A percentile compares a stretch with the other conserved stretches of the same genome.
These are phyloP conservation scores for Micrastur ruficollis DNA, from an alignment of 2,797 vertebrate genomes.

Conservation along the genomic window DNA sequence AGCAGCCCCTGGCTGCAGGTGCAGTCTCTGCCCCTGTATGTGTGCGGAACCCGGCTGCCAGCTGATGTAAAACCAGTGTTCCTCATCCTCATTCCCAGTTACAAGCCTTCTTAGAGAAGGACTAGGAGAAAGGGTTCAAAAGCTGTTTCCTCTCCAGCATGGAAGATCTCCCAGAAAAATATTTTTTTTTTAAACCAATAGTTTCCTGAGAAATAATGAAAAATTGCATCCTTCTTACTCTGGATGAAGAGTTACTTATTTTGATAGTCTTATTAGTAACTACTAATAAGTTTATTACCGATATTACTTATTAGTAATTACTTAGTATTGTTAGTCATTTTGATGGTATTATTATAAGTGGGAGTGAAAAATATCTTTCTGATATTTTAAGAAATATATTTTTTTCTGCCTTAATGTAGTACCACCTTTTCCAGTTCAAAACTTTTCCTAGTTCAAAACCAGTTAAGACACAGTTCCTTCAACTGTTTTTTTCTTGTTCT, in stretches of 20 bases:
- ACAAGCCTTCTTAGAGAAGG: background rate
- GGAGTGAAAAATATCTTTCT: background rate
- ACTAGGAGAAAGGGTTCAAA: background rate
- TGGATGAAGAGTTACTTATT: background rate
- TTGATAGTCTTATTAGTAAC: background rate
- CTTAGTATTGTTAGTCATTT: background rate
- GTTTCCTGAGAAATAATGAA: background rate
- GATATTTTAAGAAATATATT: background rate
- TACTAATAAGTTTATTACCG: background rate
- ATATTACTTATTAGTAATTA: background rate
- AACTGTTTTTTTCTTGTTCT: background rate
- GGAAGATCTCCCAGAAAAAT: background rate
- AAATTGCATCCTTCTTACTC: background rate
- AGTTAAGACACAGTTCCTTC: background rate
- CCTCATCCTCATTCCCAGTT: background rate
- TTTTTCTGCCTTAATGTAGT: background rate
- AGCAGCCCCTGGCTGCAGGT: background rate
- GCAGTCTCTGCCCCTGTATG: fast-evolving
- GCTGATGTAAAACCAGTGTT: background rate
- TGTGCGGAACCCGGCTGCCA: background rate
- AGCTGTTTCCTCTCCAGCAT: background rate
- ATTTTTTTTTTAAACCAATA: background rate
- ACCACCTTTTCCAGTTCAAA: background rate
- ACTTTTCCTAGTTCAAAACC: background rate
- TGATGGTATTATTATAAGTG: background rate